Base-by-base conservation (phyloP, 2,888 invertebrate genomes). In the Micropterix aruncella region DNA sequence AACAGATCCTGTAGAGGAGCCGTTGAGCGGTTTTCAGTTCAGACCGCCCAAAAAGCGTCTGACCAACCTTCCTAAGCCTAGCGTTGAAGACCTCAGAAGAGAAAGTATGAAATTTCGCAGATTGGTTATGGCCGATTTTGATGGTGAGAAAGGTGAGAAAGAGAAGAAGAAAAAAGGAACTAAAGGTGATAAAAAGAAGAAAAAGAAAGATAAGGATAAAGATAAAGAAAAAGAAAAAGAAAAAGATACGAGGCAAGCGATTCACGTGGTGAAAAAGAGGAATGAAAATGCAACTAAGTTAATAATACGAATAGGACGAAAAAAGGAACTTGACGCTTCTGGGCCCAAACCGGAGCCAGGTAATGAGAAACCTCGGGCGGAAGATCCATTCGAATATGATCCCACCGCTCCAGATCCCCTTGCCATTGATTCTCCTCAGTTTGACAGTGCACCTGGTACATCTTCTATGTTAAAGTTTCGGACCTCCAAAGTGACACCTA, bases 31-130 rank as follows among this genome's bases (percentile, higher is more conserved):
- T 58, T 69, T 56, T 56, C 72, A 57, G 65, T 75, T 55, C 62
- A 63, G 85, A 50, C 91, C 91, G 41, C 90, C 90, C 1, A 91
- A 91, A 64, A 91, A 91, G 58, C 78, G 89, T 14, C 60, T 83
- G 18, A 70, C 77, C 37, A 72, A 67, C 46, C 70, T 74, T 49
- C 76, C 74, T 14, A 77, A 75, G 48, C 85, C 85, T 0, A 81
- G 80, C 48, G 77, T 89, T 50, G 86, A 90, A 61, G 88, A 89
- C 56, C 63, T 89, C 41, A 81, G 80, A 49, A 76, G 88, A 2
- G 87, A 90, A 55, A 87, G 84, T 54, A 90, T 91, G 90, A 89
- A 88, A 57, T 91, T 77, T 61, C 74, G 91, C 14, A 79, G 83
- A 50, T 79, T 77, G 73, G 81, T 91, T 2, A 87, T 88, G 84